Conservation (phyloP, 2,888 invertebrate species). For the Girardia tigrina region DNA sequence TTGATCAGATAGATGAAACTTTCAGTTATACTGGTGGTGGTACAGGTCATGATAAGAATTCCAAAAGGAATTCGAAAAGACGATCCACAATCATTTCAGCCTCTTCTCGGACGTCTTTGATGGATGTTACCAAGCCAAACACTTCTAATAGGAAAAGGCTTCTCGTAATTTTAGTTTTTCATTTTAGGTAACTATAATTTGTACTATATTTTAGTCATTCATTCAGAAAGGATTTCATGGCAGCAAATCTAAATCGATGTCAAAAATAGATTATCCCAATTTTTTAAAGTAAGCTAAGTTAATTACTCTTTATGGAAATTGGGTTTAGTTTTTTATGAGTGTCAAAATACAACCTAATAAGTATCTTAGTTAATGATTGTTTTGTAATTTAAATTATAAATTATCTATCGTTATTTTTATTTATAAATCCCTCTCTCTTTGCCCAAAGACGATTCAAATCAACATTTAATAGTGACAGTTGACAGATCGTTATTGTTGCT, state of each 20-base stretch:
- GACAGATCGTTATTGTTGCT: too few relatives aligned
- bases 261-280: neutral
- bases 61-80: neutral
- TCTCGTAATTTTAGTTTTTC: neutral
- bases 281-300: neutral
- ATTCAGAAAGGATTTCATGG: neutral
- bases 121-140: neutral
- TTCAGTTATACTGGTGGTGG: neutral
- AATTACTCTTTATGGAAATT: too few relatives aligned
- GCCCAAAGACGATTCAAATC: too few relatives aligned
- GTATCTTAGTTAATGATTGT: too few relatives aligned
- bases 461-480: too few relatives aligned
- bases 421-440: too few relatives aligned
- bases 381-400: too few relatives aligned
- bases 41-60: neutral
- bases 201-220: neutral
- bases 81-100: neutral
- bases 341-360: too few relatives aligned
- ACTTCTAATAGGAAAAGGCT: neutral
- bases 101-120: neutral
- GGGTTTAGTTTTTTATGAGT: too few relatives aligned
- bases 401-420: too few relatives aligned
- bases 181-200: neutral
- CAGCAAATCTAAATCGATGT: neutral
- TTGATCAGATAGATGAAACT: neutral